These are phyloP conservation scores for Reinhardtius hippoglossoides DNA, from an alignment of 2,113 vertebrate genomes.

Conservation along the genomic window DNA sequence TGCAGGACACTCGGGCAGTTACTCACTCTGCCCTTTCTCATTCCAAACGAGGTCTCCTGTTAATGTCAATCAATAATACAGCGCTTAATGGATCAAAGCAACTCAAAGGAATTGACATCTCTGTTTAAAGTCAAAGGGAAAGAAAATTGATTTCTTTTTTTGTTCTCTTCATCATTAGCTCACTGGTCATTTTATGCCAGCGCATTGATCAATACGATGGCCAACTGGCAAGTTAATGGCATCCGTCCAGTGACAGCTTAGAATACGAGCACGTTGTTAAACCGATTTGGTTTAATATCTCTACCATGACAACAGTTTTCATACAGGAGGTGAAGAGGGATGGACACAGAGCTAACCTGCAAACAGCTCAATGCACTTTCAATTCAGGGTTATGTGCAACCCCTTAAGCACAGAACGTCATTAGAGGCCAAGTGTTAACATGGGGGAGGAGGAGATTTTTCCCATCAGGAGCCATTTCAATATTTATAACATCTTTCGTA, in stretches of 20 bases:
- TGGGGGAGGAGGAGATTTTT: neutral
- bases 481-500: neutral
- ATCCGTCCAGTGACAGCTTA: conserved; percentile 29
- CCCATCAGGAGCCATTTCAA: neutral
- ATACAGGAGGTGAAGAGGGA: neutral
- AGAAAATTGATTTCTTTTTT: conserved; percentile 60
- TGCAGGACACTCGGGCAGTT: conserved; percentile 19
- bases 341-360: neutral
- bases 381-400: neutral
- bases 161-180: conserved; percentile 57
- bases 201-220: conserved; percentile 54
- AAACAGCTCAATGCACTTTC: neutral
- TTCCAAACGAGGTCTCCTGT: conserved; percentile 66
- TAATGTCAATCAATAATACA: conserved; percentile 82
- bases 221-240: conserved; percentile 49
- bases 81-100: conserved; percentile 76
- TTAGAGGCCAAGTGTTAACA: neutral
- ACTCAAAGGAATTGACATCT: conserved; percentile 71
- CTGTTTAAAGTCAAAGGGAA: conserved; percentile 64
- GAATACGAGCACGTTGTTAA: conserved; percentile 54
- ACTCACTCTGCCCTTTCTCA: conserved; percentile 65
- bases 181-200: conserved; percentile 52
- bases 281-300: conserved; percentile 44
- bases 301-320: conserved; percentile 8
- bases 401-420: neutral